Evolutionary conservation across 1,140 invertebrate species (phyloP), one percentile per base, ranked within the genome.

Genomic region (Drosophila cardini): DNA sequence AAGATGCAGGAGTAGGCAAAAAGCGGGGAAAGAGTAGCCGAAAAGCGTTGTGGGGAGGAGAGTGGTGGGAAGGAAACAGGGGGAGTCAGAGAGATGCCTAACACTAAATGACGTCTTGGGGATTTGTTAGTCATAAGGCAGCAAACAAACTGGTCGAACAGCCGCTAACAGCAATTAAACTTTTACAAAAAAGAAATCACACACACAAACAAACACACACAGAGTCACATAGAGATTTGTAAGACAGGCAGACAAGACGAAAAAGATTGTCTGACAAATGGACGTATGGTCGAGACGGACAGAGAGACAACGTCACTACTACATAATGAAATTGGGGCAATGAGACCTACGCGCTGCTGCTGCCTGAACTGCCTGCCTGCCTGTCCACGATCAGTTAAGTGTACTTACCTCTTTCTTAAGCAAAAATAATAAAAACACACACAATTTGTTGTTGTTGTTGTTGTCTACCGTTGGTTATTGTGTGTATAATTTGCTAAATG

Each of bases 81-180:
- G 3, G 43, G 0, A 6, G 43, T 36, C 43, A 46, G 30, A 38
- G 4, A 21, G 32, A 56, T 36, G 36, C 26, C 30, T 10, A 56
- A 56, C n/a, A 56, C 46, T 57, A 57, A 72, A 67, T 67, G 62
- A 58, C 55, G 62, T 67, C 62, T 58, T 63, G 64, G 61, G 61
- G 32, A 63, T 53, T 38, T 40, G 9, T 62, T 72, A 57, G 61
- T 65, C 61, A 70, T 70, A 63, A 30, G 21, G 10, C 42, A 48
- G 36, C 43, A 65, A 65, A 65, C 61, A 57, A 57, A 57, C 15
- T 40, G 45, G n/a, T 32, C 42, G 16, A 50, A 40, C 38, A 10
- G 50, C 68, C 60, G 32, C 53, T 64, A 56, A 72, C 21, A 21
- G 36, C 32, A 70, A 70, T 70, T 70, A 40, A 70, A 52, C 34